Percentiles rank a stretch among this genome's conserved stretches.
These are phyloP conservation scores for Guaruba guarouba DNA, from an alignment of 2,113 vertebrate species.

Conservation along the genomic window DNA sequence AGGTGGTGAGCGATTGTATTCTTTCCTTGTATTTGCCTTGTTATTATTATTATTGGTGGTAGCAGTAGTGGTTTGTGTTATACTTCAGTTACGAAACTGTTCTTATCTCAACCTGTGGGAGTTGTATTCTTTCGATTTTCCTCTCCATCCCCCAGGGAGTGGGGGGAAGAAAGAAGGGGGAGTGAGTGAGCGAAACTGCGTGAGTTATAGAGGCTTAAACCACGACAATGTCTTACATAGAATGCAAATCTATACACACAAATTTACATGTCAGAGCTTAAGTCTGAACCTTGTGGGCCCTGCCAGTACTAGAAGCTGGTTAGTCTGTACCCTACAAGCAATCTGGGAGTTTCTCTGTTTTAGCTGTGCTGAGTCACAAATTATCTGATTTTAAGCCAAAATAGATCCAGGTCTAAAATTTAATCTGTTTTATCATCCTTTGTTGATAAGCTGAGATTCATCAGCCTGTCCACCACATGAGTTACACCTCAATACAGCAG, in stretches of 20 bases:
- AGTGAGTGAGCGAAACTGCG: no score
- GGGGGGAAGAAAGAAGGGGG: no score
- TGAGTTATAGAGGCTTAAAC: no score
- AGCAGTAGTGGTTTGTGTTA: no score
- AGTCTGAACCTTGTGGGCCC: neutral
- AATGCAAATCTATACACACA: accelerated
- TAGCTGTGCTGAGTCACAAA: neutral
- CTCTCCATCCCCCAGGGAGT: no score
- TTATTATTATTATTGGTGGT: no score
- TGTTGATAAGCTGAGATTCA: neutral
- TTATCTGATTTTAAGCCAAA: neutral
- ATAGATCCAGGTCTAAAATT: neutral
- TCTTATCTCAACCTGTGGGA: no score
- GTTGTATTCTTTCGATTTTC: no score
- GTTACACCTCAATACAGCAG: neutral
- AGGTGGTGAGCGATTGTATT: no score
- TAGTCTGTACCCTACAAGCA: neutral
- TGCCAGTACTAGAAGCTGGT: neutral
- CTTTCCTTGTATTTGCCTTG: no score
- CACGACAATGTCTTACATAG: neutral
- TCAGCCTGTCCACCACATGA: neutral
- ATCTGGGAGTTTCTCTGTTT: neutral
- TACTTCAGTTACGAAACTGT: no score
- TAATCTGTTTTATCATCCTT: neutral
- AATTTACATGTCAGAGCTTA: neutral